A percentile compares a stretch with the other conserved stretches of the same genome.
Evolutionary conservation across 2,797 vertebrate species (phyloP).

Genomic region (Hylomyscus alleni): DNA sequence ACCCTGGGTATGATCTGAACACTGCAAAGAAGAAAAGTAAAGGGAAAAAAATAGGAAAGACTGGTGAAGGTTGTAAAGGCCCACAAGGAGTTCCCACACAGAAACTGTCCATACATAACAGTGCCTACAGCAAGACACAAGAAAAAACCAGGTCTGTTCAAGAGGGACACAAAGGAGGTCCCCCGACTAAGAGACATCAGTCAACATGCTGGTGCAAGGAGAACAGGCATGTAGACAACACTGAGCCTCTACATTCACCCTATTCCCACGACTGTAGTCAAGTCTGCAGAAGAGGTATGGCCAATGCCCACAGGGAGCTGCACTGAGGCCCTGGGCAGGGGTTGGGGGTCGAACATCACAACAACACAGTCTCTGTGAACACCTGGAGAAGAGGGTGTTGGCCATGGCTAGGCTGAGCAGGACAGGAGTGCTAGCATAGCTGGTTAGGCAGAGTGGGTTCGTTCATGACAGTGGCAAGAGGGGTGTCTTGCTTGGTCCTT

Average conservation of each 20-base stretch:
- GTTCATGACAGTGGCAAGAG: neutral
- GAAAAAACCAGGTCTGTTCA: neutral
- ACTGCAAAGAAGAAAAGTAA: neutral
- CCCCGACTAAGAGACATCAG: neutral
- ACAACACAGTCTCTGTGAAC: neutral
- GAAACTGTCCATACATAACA: neutral
- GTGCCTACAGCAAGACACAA: neutral
- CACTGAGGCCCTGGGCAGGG: neutral
- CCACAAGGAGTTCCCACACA: neutral
- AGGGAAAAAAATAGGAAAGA: neutral
- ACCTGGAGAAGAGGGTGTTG: neutral
- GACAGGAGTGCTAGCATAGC: too few species aligned
- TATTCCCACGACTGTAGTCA: accelerated
- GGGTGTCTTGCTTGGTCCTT: neutral
- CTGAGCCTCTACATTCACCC: accelerated
- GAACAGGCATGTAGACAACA: neutral
- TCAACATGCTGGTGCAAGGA: neutral
- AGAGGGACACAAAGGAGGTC: neutral
- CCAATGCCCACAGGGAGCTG: neutral
- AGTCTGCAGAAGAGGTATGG: neutral
- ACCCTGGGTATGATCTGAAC: neutral
- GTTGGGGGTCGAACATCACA: neutral
- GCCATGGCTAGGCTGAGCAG: neutral
- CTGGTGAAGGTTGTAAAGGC: neutral
- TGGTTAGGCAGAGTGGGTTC: too few species aligned